Evolutionary conservation across 2,888 invertebrate genomes (phyloP), one percentile per base, ranked within the genome.

Genomic region (Amiota mariae): DNA sequence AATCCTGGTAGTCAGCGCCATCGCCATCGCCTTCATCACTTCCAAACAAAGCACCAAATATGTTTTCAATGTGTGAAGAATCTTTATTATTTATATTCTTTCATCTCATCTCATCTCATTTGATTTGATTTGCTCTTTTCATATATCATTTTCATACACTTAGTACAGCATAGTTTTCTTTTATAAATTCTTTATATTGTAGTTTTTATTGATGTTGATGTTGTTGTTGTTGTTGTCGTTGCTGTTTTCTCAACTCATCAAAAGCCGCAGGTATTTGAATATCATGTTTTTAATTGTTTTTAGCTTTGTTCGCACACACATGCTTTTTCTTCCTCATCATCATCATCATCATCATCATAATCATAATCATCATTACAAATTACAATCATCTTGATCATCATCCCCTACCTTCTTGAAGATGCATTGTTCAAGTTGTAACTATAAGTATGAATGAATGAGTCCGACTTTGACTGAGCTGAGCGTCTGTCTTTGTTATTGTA

Each of bases 221-320:
- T 18, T 12, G 20, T 18, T 18, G 59, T 24, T 59, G 74, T 18
- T n/a, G 15, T 18, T 59, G 18, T 18, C 20, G 20, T 18, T 18
- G 59, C 59, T 59, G 74, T 79, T 85, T 79, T 72, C 77, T 77
- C 85, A 76, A 85, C 80, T 84, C 83, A 84, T 85, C 76, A 72
- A 79, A 79, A 84, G 81, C 83, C 85, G 78, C 86, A 84, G 85
- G 83, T 84, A 79, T 81, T 80, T 77, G 82, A 79, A 81, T 80
- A 81, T 79, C 77, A 78, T 80, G 80, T 78, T 68, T 76, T 85
- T 85, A 85, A 84, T 84, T 84, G 83, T 83, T 84, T 83, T 76
- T 75, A 77, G 76, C 80, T 75, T 79, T 71, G 70, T 73, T 48
- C 57, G 36, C 36, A 36, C 36, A 36, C 36, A 36, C 36, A 36